phyloP scores from a whole-genome alignment of 1,140 invertebrate species.

The Vanessa tameamea region DNA sequence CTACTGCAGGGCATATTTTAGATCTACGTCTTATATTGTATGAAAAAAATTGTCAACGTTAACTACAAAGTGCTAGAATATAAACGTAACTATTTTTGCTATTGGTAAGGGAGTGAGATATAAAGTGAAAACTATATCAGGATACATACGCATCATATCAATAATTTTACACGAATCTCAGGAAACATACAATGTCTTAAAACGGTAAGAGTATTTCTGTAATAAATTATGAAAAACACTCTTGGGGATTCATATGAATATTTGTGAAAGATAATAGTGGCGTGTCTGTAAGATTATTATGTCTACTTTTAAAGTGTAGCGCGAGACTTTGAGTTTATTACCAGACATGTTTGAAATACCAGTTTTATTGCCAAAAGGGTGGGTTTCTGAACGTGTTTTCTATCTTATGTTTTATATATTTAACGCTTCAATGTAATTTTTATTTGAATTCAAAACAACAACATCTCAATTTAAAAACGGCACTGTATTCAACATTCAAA shows the following conservation, averaged over 20 bases:
- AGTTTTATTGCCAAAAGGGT: constrained; percentile 64
- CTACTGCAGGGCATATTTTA: too few relatives aligned
- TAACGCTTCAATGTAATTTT: constrained; percentile 1
- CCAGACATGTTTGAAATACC: constrained; percentile 76
- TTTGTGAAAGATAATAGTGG: background rate
- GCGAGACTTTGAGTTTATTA: constrained; percentile 74
- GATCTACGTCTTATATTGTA: too few relatives aligned
- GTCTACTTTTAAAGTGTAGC: constrained; percentile 51
- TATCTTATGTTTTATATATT: constrained; percentile 43
- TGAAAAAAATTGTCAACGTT: too few relatives aligned
- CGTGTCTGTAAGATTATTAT: constrained; percentile 45
- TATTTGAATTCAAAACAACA: background rate
- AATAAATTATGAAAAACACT: background rate
- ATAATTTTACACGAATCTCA: background rate
- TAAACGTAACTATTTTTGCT: too few relatives aligned
- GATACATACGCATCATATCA: too few relatives aligned
- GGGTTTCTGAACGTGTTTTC: constrained; percentile 46
- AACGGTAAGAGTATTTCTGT: background rate
- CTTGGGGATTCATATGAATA: background rate
- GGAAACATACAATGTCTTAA: background rate
- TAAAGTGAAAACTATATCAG: too few relatives aligned
- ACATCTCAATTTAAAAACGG: background rate
- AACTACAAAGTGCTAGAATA: too few relatives aligned
- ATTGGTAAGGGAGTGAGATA: too few relatives aligned
- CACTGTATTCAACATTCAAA: too few relatives aligned